Evolutionary conservation across 2,888 invertebrate species (phyloP), one percentile per base, ranked within the genome.

Genomic region (Copidosoma aretas): DNA sequence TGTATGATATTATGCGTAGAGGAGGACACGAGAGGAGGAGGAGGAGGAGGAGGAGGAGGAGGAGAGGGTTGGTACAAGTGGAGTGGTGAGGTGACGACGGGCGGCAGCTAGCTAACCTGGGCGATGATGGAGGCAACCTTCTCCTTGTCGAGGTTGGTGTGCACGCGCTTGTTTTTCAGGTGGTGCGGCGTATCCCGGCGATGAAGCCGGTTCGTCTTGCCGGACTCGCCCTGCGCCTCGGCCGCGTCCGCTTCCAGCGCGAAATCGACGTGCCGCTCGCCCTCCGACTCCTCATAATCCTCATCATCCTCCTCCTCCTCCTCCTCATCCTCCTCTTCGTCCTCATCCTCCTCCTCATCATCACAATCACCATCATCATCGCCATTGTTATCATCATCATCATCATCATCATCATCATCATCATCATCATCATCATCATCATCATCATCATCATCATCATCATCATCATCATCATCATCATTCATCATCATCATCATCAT

Each of bases 121-220:
- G 89, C 89, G 76, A 91, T 89, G 82, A 91, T 89, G 79, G 88
- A 88, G 77, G 91, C 89, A 79, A 91, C 90, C 84, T 91, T 91
- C 80, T 91, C 91, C 84, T 88, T 88, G 83, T 90, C 89, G 76
- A 88, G 82, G 74, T 88, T 85, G 73, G 87, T 84, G 82, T 91
- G 89, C 78, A 98, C 93, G 81, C 98, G 91, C 84, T 98, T 98
- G 87, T 97, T 97, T 90, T 98, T 98, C 82, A 97, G 89, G 85
- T 99, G 98, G 88, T 99, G 98, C 60, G 99, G 99, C 24, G 99
- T 99, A 87, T 99, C 98, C 79, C 98, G 91, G 71, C 93, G 90
- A 82, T 94, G 92, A 71, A 96, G 89, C 70, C 90, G 88, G 79
- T 89, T 89, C n/a, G 89, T 90, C 76, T 87, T 41, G 24, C 4